A percentile compares a stretch with the other conserved stretches of the same genome.
Evolutionary conservation across 2,888 invertebrate genomes (phyloP).

Genomic region (Drosophila nr. fundita): DNA sequence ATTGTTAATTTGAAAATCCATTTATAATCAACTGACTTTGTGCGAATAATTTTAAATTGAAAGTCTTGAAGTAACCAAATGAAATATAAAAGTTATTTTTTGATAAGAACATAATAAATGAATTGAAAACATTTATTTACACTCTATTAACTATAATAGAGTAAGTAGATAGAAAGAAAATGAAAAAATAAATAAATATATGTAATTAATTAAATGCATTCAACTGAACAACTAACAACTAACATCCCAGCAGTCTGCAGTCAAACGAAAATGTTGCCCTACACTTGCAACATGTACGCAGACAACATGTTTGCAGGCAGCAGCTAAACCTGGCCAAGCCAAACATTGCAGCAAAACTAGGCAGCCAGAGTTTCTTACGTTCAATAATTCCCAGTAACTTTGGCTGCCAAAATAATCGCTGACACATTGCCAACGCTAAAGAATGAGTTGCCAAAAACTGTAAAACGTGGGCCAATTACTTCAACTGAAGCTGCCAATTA

Average conservation of each 20-base stretch:
- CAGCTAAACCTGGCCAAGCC: slow-evolving; percentile 24
- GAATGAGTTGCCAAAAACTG: slow-evolving; percentile 45
- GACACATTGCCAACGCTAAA: slow-evolving; percentile 44
- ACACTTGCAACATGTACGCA: slow-evolving; percentile 51
- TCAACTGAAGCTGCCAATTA: slow-evolving; percentile 34
- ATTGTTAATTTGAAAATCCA: background rate
- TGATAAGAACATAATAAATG: background rate
- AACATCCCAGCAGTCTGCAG: background rate
- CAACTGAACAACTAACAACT: background rate
- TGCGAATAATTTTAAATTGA: background rate
- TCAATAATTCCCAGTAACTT: slow-evolving; percentile 15
- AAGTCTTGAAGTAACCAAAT: background rate
- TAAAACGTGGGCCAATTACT: slow-evolving; percentile 37
- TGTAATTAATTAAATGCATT: background rate
- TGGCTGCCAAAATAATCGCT: slow-evolving; percentile 42
- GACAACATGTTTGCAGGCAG: slow-evolving; percentile 33
- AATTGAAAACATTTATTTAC: background rate
- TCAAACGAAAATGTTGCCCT: slow-evolving; percentile 9
- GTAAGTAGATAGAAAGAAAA: background rate
- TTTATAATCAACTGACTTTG: background rate
- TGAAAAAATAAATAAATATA: too few relatives aligned
- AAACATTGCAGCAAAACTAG: slow-evolving; percentile 20
- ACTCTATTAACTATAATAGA: background rate
- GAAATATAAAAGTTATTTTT: background rate
- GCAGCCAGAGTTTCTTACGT: slow-evolving; percentile 1